phyloP scores from a whole-genome alignment of 2,888 invertebrate species.

The Cryptocephalus primarius region DNA sequence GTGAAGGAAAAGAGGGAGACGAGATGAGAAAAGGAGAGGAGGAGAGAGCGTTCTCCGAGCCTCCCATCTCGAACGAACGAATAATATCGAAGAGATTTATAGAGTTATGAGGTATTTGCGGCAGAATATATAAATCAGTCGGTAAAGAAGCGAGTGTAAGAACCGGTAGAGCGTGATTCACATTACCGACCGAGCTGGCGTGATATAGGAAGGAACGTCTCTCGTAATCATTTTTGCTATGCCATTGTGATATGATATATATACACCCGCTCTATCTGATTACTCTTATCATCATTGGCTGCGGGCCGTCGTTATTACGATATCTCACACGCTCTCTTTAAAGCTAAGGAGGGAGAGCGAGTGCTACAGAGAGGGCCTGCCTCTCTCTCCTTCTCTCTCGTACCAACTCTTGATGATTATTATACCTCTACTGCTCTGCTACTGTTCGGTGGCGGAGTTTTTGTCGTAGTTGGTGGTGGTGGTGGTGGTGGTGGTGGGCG shows the following conservation, averaged over 20 bases:
- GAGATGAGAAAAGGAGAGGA: no score
- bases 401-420: slow-evolving; percentile 16
- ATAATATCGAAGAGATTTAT: slow-evolving; percentile 18
- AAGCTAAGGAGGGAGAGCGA: slow-evolving; percentile 7
- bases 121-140: slow-evolving; percentile 31
- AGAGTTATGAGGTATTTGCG: slow-evolving; percentile 30
- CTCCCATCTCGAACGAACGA: not conserved
- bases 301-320: slow-evolving; percentile 26
- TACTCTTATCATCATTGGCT: slow-evolving; percentile 25
- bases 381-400: no score
- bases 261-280: slow-evolving; percentile 27
- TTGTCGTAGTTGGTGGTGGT: slow-evolving; percentile 7
- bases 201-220: slow-evolving; percentile 37
- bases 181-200: slow-evolving; percentile 33
- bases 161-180: slow-evolving; percentile 36
- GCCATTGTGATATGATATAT: slow-evolving; percentile 38
- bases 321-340: slow-evolving; percentile 17
- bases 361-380: slow-evolving; percentile 11
- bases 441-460: slow-evolving; percentile 8
- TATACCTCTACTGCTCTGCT: slow-evolving; percentile 11
- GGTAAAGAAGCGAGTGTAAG: slow-evolving; percentile 31
- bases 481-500: slow-evolving; percentile 2
- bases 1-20: no score
- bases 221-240: slow-evolving; percentile 38
- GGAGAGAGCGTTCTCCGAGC: not conserved